A percentile compares a stretch with the other conserved stretches of the same genome.
Evolutionary conservation across 2,888 invertebrate species (phyloP).

Genomic region (Spilarctia lutea): DNA sequence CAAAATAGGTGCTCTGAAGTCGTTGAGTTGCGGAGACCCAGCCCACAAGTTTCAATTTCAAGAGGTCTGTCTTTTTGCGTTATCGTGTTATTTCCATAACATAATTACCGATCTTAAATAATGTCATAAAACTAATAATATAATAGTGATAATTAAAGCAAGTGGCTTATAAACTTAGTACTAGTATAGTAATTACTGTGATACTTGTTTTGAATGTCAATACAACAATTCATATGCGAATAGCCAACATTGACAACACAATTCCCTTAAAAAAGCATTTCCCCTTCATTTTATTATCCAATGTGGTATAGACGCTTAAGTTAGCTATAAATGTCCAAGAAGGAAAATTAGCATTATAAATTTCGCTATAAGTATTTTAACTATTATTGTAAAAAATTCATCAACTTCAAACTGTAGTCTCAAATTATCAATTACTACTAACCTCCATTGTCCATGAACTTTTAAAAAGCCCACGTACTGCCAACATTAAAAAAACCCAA

Average conservation of each 20-base stretch:
- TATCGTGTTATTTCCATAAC: too few species aligned
- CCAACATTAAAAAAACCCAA: slow-evolving; percentile 45
- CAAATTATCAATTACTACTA: slow-evolving; percentile 41
- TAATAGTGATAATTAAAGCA: background rate
- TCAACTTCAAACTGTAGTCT: slow-evolving; percentile 23
- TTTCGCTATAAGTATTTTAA: background rate
- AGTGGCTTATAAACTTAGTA: background rate
- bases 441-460: slow-evolving; percentile 37
- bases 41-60: too few species aligned
- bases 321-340: background rate
- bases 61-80: too few species aligned
- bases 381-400: background rate
- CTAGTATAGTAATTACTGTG: too few species aligned
- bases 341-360: background rate
- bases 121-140: background rate
- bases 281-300: background rate
- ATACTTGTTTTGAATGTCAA: background rate
- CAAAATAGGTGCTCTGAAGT: too few species aligned
- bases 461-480: slow-evolving; percentile 41
- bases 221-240: background rate
- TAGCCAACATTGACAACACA: background rate
- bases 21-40: too few species aligned
- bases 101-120: too few species aligned
- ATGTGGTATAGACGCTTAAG: background rate
- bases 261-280: background rate